A percentile compares a stretch with the other conserved stretches of the same genome.
Conservation (phyloP, 2,888 invertebrate genomes). For the Papilio demoleus region DNA sequence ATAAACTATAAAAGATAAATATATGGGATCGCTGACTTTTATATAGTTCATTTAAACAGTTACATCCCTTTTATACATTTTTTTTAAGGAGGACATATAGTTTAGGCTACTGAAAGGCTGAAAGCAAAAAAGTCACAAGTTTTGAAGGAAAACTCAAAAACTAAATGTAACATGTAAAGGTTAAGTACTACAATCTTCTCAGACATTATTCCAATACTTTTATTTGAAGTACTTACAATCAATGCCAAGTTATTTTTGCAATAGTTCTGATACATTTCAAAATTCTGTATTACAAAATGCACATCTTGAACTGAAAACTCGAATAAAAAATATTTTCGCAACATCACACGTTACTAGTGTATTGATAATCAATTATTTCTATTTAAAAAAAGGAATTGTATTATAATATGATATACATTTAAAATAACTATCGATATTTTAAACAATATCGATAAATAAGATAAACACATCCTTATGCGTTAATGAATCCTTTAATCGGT, state of each 20-base stretch:
- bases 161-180: not conserved
- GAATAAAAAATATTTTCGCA: not conserved
- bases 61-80: no score
- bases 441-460: constrained; percentile 15
- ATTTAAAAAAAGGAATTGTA: not conserved
- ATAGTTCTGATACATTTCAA: not conserved
- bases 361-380: not conserved
- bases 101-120: no score
- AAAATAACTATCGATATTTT: no score
- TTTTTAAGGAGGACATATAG: no score
- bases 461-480: constrained; percentile 15
- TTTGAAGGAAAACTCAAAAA: not conserved
- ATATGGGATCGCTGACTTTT: no score
- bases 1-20: no score
- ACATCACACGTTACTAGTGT: not conserved
- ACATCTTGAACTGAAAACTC: not conserved
- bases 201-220: not conserved
- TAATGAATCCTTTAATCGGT: constrained; percentile 30
- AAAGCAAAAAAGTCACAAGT: no score
- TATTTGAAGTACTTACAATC: not conserved
- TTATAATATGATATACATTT: no score
- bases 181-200: not conserved
- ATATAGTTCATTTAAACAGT: no score
- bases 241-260: constrained; percentile 1
- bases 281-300: constrained; percentile 1